Conservation (phyloP, 2,113 vertebrate genomes). For the Saguinus imperator region DNA sequence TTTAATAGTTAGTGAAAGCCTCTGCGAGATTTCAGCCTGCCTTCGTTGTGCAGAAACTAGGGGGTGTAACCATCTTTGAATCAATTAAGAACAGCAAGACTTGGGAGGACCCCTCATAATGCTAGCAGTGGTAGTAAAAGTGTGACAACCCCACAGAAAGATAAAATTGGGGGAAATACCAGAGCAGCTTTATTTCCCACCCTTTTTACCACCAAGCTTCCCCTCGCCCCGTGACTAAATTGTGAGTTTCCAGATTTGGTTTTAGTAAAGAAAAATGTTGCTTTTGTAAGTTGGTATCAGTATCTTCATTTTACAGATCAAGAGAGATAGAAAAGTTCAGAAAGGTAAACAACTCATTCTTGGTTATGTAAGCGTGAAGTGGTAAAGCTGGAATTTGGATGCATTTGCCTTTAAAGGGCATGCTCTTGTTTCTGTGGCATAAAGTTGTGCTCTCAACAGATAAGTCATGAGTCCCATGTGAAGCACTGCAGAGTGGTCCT, state of each 20-base stretch:
- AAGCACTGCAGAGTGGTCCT: not conserved
- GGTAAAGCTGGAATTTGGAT: not conserved
- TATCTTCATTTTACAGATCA: constrained; percentile 31
- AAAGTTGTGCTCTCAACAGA: accelerated
- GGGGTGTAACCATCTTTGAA: not conserved
- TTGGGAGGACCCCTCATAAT: not conserved
- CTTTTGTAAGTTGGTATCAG: not conserved
- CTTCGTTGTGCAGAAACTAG: not conserved
- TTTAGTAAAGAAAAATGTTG: not conserved
- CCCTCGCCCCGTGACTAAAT: not conserved
- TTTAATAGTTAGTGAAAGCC: not conserved
- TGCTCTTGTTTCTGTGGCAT: no score
- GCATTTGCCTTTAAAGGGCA: not conserved
- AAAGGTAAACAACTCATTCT: not conserved
- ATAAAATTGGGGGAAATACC: not conserved
- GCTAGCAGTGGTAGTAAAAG: not conserved
- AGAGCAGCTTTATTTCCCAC: accelerated
- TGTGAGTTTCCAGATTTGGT: not conserved
- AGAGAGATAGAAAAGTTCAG: not conserved
- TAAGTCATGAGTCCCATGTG: not conserved
- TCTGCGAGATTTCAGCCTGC: not conserved
- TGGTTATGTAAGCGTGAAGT: not conserved
- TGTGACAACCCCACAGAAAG: not conserved
- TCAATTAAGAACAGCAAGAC: not conserved
- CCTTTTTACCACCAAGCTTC: not conserved